These are phyloP conservation scores for Drosophila subsilvestris DNA, from an alignment of 2,888 invertebrate genomes.

Conservation along the genomic window DNA sequence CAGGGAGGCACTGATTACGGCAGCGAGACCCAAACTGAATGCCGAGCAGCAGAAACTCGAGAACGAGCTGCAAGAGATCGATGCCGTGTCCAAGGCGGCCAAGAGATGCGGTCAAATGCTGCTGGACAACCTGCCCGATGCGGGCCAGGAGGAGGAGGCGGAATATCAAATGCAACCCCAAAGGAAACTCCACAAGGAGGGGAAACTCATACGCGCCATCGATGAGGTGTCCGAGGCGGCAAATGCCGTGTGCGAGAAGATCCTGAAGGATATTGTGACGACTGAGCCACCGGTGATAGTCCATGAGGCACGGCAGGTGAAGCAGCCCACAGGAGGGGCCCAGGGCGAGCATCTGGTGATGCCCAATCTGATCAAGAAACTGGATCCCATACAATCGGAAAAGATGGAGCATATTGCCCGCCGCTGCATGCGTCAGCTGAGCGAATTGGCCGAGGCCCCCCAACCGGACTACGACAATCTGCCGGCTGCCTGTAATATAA, in stretches of 20 bases:
- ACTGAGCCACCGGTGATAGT: constrained; percentile 81
- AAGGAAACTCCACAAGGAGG: constrained; percentile 80
- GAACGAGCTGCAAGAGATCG: constrained; percentile 83
- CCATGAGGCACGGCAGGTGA: constrained; percentile 77
- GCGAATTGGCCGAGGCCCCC: constrained; percentile 75
- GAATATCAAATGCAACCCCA: constrained; percentile 24
- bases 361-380: constrained; percentile 84
- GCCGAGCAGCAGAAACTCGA: constrained; percentile 76
- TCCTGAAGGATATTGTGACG: constrained; percentile 82
- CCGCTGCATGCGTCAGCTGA: constrained; percentile 84
- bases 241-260: constrained; percentile 82
- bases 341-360: constrained; percentile 67
- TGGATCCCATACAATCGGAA: constrained; percentile 85
- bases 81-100: constrained; percentile 84
- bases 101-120: constrained; percentile 85
- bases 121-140: constrained; percentile 83
- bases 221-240: constrained; percentile 83
- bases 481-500: constrained; percentile 63
- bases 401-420: constrained; percentile 85
- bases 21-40: constrained; percentile 72
- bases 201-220: constrained; percentile 82
- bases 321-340: constrained; percentile 50
- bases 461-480: constrained; percentile 84
- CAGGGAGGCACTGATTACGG: constrained; percentile 80
- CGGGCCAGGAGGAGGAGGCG: constrained; percentile 34